These are phyloP conservation scores for Stichopus horrens DNA, from an alignment of 53 echinoderm and acorn worm species.

Conservation along the genomic window DNA sequence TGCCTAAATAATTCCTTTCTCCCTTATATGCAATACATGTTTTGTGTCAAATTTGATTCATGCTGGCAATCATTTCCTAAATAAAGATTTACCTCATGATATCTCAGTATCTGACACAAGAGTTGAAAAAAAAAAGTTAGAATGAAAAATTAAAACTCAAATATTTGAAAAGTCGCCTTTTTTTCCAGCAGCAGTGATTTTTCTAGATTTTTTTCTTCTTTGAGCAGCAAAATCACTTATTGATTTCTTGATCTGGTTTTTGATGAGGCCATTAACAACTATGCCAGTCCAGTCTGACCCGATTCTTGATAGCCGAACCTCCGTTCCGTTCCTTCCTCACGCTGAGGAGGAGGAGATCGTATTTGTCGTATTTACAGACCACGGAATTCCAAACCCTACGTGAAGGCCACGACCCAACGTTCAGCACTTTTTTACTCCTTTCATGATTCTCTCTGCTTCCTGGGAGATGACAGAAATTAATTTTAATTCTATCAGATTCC, in stretches of 20 bases:
- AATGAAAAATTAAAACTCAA: too few species aligned
- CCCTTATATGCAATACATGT: too few species aligned
- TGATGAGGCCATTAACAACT: slow-evolving; percentile 41
- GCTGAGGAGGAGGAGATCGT: slow-evolving; percentile 16
- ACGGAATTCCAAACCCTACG: slow-evolving; percentile 29
- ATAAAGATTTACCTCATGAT: too few species aligned
- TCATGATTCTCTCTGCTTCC: not conserved
- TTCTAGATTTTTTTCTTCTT: too few species aligned
- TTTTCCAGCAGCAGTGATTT: too few species aligned
- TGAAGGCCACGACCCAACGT: slow-evolving; percentile 28
- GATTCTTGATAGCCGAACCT: not conserved
- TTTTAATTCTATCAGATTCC: slow-evolving; percentile 18
- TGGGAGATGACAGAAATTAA: slow-evolving; percentile 36
- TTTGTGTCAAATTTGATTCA: too few species aligned
- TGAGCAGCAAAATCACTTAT: not conserved
- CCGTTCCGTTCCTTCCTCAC: not conserved
- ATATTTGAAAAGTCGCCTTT: too few species aligned
- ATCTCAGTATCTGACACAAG: too few species aligned
- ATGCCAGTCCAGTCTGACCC: slow-evolving; percentile 9
- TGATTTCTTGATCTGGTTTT: not conserved
- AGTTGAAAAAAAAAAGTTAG: too few species aligned
- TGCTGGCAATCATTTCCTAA: too few species aligned
- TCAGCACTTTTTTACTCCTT: not conserved
- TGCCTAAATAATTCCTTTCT: too few species aligned
- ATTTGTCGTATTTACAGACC: slow-evolving; percentile 16